A percentile compares a stretch with the other conserved stretches of the same genome.
Conservation (phyloP, 2,113 vertebrate genomes). For the Lonchura striata region DNA sequence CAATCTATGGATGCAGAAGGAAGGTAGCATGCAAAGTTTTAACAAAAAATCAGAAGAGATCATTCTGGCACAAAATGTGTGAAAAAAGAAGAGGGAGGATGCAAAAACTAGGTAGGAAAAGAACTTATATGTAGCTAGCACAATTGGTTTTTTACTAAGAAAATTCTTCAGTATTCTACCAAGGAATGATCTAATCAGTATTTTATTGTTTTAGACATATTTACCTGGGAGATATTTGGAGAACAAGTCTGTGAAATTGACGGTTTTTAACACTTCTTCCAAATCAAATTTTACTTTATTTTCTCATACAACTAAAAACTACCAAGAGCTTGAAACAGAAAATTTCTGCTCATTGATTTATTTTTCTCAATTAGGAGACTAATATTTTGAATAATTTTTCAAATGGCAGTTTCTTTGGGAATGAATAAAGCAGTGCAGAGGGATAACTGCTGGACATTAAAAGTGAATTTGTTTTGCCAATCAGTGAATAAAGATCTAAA, state of each 20-base stretch:
- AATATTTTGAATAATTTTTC: not conserved
- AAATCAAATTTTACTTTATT: not conserved
- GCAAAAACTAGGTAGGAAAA: not conserved
- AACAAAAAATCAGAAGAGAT: not conserved
- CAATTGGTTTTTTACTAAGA: not conserved
- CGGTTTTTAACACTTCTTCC: not conserved
- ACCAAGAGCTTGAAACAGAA: not conserved
- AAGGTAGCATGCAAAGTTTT: not conserved
- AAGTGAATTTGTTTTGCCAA: not conserved
- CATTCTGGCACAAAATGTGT: not conserved
- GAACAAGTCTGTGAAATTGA: not conserved
- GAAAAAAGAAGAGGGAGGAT: not conserved
- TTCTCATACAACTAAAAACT: not conserved
- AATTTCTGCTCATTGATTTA: not conserved
- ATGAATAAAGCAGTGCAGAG: not conserved
- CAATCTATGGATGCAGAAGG: not conserved
- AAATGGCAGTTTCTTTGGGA: not conserved
- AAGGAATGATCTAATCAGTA: not conserved
- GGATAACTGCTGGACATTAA: not conserved
- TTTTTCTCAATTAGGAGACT: not conserved
- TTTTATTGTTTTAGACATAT: not conserved
- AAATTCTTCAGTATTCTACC: not conserved
- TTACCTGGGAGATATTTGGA: not conserved
- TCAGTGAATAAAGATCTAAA: not conserved
- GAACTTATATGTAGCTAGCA: not conserved